A percentile compares a stretch with the other conserved stretches of the same genome.
Evolutionary conservation across 2,113 vertebrate species (phyloP).

Genomic region (Prunella himalayana): DNA sequence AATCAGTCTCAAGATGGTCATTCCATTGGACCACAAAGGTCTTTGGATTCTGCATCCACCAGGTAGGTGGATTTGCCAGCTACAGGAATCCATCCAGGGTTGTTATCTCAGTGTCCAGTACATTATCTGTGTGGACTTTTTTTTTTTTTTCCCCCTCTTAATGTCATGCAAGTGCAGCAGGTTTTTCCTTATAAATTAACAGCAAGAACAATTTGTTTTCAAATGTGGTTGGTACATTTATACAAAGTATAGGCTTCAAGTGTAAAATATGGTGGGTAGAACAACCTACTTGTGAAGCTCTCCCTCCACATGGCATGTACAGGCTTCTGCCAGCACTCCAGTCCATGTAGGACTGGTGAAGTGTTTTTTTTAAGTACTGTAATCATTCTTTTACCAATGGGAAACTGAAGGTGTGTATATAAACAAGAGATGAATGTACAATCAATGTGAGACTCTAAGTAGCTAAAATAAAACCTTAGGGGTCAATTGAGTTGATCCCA

Average conservation of each 20-base stretch:
- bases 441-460: neutral
- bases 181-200: neutral
- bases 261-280: neutral
- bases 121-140: neutral
- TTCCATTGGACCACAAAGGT: neutral
- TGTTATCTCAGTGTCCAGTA: neutral
- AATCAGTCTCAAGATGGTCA: neutral
- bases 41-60: neutral
- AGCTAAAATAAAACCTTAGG: neutral
- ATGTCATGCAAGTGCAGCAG: neutral
- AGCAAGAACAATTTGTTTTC: conserved; percentile 19
- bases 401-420: neutral
- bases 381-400: neutral
- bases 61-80: conserved; percentile 56
- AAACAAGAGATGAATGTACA: neutral
- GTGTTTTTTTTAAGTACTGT: neutral
- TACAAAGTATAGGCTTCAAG: neutral
- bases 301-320: neutral
- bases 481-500: neutral
- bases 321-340: neutral
- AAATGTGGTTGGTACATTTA: neutral
- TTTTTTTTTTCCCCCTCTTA: neutral
- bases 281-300: neutral
- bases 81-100: conserved; percentile 26
- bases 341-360: neutral